Base-by-base conservation (phyloP, 2,888 invertebrate genomes). In the Schizaphis graminum region DNA sequence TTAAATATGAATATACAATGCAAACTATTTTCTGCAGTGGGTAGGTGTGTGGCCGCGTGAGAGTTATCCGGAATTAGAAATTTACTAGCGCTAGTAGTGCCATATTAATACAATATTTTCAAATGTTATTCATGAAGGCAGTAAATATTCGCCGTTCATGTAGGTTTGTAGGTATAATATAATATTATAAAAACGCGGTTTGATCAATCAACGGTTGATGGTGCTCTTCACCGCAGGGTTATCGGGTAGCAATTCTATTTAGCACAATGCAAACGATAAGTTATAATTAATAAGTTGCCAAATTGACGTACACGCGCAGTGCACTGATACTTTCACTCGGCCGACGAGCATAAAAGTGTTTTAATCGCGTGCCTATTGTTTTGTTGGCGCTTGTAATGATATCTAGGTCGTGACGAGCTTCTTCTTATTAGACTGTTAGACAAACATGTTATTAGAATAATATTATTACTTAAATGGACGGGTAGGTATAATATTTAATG, bases 401-500 rank as follows among this genome's bases (percentile, higher is more conserved):
- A 93, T 89, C 56, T 93, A 77, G 92, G 92, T 89, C 92, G 41
- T 47, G 26, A 93, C 87, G 53, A 93, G 88, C 89, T 26, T 93
- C 89, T 93, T 53, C 89, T 93, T 53, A 67, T 93, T 93, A 93
- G 53, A 7, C 77, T 53, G 44, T 87, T 92, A 61, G 61, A 61
- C 86, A 92, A 92, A 87, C 53, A 87, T 56, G 87, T 87, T 87
- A 87, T 91, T 91, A 77, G 86, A 77, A 77, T 87, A 87, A n/a
- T 77, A 91, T 35, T 77, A 91, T 53, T 53, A 41, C 49, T 26
- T 49, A 49, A 47, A 77, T 41, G 26, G n/a, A 84, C 21, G 67
- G 49, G 28, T 47, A 28, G 2, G 47, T 49, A 87, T 87, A 28
- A 41, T 35, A 77, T 77, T 77, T 77, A 77, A 91, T 44, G 24